Evolutionary conservation across 2,888 invertebrate genomes (phyloP).

Genomic region (Agapostemon virescens): DNA sequence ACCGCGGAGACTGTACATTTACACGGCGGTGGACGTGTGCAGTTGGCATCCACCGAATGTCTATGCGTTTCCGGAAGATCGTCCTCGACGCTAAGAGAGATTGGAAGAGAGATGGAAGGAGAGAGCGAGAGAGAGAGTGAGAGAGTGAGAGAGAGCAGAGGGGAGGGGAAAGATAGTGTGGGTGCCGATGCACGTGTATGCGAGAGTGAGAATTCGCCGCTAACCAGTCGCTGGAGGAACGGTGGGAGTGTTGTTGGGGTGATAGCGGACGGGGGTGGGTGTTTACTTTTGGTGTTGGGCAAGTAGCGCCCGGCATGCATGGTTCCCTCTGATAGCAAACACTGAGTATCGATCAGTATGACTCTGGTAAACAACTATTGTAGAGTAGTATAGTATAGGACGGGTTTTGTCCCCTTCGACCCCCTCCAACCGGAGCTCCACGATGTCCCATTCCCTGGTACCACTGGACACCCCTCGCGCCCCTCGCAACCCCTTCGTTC

Average conservation of each 20-base stretch:
- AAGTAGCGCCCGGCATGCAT: constrained; percentile 78
- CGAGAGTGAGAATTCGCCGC: constrained; percentile 64
- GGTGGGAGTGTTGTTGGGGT: constrained; percentile 70
- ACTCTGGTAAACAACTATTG: constrained; percentile 80
- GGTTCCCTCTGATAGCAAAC: constrained; percentile 79
- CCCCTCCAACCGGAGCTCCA: constrained; percentile 46
- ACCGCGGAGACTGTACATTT: constrained; percentile 48
- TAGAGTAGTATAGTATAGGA: constrained; percentile 76
- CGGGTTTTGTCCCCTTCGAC: constrained; percentile 71
- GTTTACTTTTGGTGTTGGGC: constrained; percentile 79
- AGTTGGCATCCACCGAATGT: constrained; percentile 46
- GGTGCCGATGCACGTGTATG: constrained; percentile 31
- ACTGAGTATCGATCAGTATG: constrained; percentile 80
- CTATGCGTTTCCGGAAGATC: constrained; percentile 57
- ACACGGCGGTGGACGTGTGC: constrained; percentile 33
- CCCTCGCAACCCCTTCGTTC: constrained; percentile 65
- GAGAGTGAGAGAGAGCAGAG: constrained; percentile 33
- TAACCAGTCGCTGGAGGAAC: constrained; percentile 65
- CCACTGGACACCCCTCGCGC: constrained; percentile 50
- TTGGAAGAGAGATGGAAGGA: constrained; percentile 52
- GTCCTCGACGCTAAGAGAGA: constrained; percentile 57
- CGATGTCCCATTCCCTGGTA: constrained; percentile 51
- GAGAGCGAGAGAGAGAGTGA: constrained; percentile 52
- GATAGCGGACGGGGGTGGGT: constrained; percentile 72
- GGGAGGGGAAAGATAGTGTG: constrained; percentile 2